Evolutionary conservation across 2,797 vertebrate species (phyloP), one percentile per base, ranked within the genome.

Genomic region (Karalla daura): DNA sequence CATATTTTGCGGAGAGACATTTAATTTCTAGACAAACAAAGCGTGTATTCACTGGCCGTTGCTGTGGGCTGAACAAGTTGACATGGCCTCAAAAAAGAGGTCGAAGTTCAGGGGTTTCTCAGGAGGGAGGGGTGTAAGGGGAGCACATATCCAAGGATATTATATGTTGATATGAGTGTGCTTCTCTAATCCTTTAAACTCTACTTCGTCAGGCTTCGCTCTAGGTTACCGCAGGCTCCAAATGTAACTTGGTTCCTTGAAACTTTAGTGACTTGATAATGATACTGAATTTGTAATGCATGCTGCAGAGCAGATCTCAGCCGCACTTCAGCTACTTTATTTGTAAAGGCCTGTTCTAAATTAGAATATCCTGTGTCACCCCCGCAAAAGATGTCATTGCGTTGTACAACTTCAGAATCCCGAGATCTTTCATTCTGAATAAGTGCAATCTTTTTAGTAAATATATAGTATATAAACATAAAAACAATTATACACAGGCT

Each of bases 91-190:
- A 46, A 54, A 69, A 53, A 6, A 39, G 56, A 80, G 87, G 90
- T 91, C 72, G 91, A 90, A 92, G 90, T 80, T 92, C 88, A 85
- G 77, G 17, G 14, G 24, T 92, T 94, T 94, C 91, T 89, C 92
- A 93, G 80, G 76, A 74, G n/a, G 4, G 21, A 44, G 43, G 15
- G 3, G n/a, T 70, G 9, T 20, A 53, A 67, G 13, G 30, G 20
- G 14, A 36, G 50, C 20, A 50, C 27, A 11, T 17, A 52, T 18
- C 14, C 15, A 69, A 1, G 18, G n/a, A 56, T 47, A 28, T 3
- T 53, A 20, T n/a, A n/a, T n/a, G n/a, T n/a, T n/a, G n/a, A n/a
- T n/a, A 40, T 15, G 2, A n/a, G 12, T 41, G 9, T 37, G 15
- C 52, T 1, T 41, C 12, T 52, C 1, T 12, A 1, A 25, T 40